Conservation (phyloP, 2,797 vertebrate genomes). For the Pterois miles region DNA sequence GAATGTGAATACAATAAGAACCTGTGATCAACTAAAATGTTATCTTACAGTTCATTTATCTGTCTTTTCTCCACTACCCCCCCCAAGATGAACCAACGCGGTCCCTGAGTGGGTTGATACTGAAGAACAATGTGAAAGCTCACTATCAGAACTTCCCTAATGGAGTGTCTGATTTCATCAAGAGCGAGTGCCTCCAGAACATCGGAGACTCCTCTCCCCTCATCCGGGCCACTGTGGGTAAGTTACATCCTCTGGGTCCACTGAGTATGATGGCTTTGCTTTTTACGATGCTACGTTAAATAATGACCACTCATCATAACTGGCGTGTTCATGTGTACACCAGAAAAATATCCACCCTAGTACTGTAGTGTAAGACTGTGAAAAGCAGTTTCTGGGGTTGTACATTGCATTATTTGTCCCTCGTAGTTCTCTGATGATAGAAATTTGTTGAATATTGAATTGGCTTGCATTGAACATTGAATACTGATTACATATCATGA, state of each 20-base stretch:
- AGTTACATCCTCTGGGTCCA: constrained; percentile 64
- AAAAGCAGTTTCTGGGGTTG: background rate
- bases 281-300: background rate
- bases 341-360: background rate
- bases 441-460: too few relatives aligned
- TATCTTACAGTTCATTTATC: background rate
- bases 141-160: constrained; percentile 98
- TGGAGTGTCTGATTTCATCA: constrained; percentile 97
- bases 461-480: background rate
- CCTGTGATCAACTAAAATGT: background rate
- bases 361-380: background rate
- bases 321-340: background rate
- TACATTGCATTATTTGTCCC: background rate
- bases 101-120: constrained; percentile 96
- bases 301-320: background rate
- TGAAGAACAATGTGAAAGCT: constrained; percentile 99
- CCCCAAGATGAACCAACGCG: constrained; percentile 94
- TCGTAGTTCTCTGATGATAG: background rate
- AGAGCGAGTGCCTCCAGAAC: constrained; percentile 95
- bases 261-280: background rate
- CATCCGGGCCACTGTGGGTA: constrained; percentile 97
- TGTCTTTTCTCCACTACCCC: constrained; percentile 23
- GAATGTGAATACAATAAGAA: background rate
- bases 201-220: constrained; percentile 96
- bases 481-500: background rate